These are phyloP conservation scores for Carcina quercana DNA, from an alignment of 2,888 invertebrate genomes.

Conservation along the genomic window DNA sequence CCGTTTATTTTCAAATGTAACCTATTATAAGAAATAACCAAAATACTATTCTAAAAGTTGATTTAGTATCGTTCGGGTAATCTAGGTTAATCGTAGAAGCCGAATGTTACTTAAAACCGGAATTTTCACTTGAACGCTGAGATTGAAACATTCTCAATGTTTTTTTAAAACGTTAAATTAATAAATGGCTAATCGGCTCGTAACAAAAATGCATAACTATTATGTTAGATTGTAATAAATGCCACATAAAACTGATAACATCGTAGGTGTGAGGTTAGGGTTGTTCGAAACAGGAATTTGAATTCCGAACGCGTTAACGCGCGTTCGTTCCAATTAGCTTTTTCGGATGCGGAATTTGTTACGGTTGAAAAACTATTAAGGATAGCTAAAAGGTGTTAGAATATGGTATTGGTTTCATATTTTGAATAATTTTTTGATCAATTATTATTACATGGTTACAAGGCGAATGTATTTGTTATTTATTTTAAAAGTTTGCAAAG, in stretches of 20 bases:
- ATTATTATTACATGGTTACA: too few relatives aligned
- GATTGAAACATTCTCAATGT: slow-evolving; percentile 5
- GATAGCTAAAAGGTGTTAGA: too few relatives aligned
- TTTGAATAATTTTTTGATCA: too few relatives aligned
- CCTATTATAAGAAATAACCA: not conserved
- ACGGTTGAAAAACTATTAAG: too few relatives aligned
- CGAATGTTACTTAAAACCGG: slow-evolving; percentile 2
- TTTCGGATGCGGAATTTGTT: too few relatives aligned
- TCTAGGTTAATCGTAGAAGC: slow-evolving; percentile 3
- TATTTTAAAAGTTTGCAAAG: too few relatives aligned
- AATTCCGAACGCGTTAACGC: too few relatives aligned
- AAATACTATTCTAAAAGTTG: not conserved
- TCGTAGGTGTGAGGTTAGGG: not conserved
- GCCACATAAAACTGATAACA: not conserved
- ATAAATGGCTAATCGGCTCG: slow-evolving; percentile 1
- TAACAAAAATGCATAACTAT: not conserved
- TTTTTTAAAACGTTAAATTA: slow-evolving; percentile 1
- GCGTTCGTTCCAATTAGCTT: too few relatives aligned
- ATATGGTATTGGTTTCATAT: too few relatives aligned
- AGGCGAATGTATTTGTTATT: too few relatives aligned
- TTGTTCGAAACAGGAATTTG: too few relatives aligned
- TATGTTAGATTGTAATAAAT: not conserved
- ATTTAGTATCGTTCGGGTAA: slow-evolving; percentile 1
- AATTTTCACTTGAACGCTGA: not conserved
- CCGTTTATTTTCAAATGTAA: too few relatives aligned